Evolutionary conservation across 23 tunicate species (phyloP).

Genomic region (Trididemnum clinides): DNA sequence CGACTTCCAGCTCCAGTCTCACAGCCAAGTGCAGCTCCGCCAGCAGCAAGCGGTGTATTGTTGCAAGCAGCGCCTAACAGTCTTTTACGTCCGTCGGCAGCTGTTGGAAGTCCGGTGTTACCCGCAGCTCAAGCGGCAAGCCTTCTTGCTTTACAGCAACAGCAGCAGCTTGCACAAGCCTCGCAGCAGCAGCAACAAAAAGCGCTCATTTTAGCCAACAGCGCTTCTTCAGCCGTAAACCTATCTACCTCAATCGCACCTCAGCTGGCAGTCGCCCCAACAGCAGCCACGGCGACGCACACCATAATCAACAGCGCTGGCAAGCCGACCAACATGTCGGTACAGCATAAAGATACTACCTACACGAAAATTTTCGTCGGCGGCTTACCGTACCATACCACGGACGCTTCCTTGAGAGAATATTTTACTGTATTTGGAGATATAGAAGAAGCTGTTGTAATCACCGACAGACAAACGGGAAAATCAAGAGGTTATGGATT

Average conservation of each 20-base stretch:
- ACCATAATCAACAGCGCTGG: slow-evolving; percentile 92
- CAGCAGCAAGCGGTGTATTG: slow-evolving; percentile 11
- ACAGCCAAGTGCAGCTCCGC: neutral
- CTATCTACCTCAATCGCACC: slow-evolving; percentile 35
- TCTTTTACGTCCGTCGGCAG: slow-evolving; percentile 3
- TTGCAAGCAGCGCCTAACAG: neutral
- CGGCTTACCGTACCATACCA: slow-evolving; percentile 98
- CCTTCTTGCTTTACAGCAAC: slow-evolving; percentile 46
- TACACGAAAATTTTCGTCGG: slow-evolving; percentile 99
- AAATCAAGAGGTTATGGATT: slow-evolving; percentile 99
- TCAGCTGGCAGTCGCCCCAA: slow-evolving; percentile 11
- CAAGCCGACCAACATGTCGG: slow-evolving; percentile 75
- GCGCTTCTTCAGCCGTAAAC: slow-evolving; percentile 27
- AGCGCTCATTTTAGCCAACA: slow-evolving; percentile 22
- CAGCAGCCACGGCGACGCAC: slow-evolving; percentile 75
- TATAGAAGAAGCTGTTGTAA: slow-evolving; percentile 99
- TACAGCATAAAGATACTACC: slow-evolving; percentile 97
- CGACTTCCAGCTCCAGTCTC: slow-evolving; percentile 39
- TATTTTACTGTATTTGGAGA: slow-evolving; percentile 94
- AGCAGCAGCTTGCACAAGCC: slow-evolving; percentile 22
- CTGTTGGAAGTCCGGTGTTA: slow-evolving; percentile 37
- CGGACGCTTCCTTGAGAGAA: slow-evolving; percentile 91
- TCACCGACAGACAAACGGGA: slow-evolving; percentile 94
- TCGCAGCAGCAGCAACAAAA: slow-evolving; percentile 43
- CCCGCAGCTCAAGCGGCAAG: slow-evolving; percentile 41